Base-by-base conservation (phyloP, 1,140 invertebrate genomes). In the Asobara japonica region DNA sequence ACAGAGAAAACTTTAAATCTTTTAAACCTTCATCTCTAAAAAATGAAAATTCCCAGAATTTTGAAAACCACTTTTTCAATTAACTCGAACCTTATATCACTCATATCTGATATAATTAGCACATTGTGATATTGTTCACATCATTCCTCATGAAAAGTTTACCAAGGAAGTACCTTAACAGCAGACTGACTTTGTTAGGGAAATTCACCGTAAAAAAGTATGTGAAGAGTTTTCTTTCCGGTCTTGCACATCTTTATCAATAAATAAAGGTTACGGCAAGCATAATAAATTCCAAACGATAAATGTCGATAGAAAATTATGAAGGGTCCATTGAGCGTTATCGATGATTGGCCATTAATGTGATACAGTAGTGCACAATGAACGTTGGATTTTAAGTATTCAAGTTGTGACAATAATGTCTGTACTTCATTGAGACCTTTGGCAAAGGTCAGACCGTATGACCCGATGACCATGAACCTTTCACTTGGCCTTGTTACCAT, bases 391-490 rank as follows among this genome's bases (percentile, higher is more conserved):
- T 18, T 18, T 3, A 20, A 36, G 22, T 51, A 67, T 45, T 67
- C 38, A 51, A 67, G 22, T n/a, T 22, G 13, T 51, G 5, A 41
- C n/a, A 51, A 31, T 64, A 5, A 64, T 64, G 61, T 29, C n/a
- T n/a, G 22, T 56, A 3, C 51, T 56, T 56, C 51, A 56, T 56
- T 56, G 51, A 56, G 51, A 67, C 65, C 41, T 67, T 67, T 67
- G 36, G 29, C 38, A 67, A 67, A 67, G 65, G 65, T 67, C 65
- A 67, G 3, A 4, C 38, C 41, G 41, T 67, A 45, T 67, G 65
- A 51, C 30, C 64, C 41, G 33, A 65, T 38, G 33, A 65, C 65
- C 65, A 51, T 51, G 38, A 67, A 67, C 38, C 41, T 51, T 67
- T 48, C 38, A 38, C 22, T 38, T 36, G 65, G 36, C 22, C 30